Conservation (phyloP, 1,140 invertebrate species). For the Caerostris extrusa region DNA sequence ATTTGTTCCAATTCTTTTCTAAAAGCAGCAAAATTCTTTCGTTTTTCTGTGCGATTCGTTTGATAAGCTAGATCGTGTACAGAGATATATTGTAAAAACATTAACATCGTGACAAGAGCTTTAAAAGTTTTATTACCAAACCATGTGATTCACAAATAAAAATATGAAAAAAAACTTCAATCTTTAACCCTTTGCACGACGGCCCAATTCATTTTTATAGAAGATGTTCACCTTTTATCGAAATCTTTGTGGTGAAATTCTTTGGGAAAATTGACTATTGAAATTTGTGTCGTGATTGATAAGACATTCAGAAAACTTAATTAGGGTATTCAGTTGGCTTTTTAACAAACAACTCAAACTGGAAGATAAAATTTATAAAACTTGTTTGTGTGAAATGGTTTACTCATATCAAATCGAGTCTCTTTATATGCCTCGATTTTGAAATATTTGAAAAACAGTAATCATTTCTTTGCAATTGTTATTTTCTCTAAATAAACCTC, state of each 20-base stretch:
- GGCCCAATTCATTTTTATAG: not conserved
- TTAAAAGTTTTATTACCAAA: not conserved
- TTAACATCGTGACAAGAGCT: constrained; percentile 8
- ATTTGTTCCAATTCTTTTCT: constrained; percentile 47
- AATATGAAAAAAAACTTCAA: not conserved
- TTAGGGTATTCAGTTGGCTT: not conserved
- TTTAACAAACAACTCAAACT: not conserved
- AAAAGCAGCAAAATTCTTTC: not conserved
- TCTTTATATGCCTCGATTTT: not conserved
- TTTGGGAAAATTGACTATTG: not conserved
- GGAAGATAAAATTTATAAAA: not conserved
- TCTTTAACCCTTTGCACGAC: not conserved
- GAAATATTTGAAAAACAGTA: not conserved
- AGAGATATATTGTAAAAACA: constrained; percentile 15
- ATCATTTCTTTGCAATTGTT: not conserved
- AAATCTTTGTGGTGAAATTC: not conserved
- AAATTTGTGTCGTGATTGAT: constrained; percentile 7
- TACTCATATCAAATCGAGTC: not conserved
- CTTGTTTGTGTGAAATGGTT: not conserved
- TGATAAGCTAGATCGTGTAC: not conserved
- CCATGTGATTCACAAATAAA: not conserved
- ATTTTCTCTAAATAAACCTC: too few species aligned
- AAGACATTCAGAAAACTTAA: not conserved
- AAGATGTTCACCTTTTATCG: constrained; percentile 7
- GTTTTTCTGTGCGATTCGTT: not conserved